Evolutionary conservation across 2,113 vertebrate genomes (phyloP), one percentile per base, ranked within the genome.

Genomic region (Perca flavescens): DNA sequence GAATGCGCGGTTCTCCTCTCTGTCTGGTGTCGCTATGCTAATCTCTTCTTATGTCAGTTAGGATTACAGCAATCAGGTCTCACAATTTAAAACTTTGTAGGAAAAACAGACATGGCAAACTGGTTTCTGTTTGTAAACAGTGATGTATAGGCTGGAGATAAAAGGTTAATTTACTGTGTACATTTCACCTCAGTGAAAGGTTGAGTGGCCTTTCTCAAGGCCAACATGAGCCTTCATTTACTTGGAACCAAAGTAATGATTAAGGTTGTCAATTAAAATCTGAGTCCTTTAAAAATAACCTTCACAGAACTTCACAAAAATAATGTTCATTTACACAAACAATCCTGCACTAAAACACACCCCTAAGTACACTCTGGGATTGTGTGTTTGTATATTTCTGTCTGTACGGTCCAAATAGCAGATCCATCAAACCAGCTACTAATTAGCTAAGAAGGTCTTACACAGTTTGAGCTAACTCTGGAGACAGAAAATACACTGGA

Each of bases 21-120:
- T 75, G 65, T 78, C 62, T 77, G 83, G 31, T 52, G 75, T 34
- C 64, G 34, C 83, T 70, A 28, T 63, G 54, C 75, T 86, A 80
- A 88, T 88, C 80, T 87, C 50, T 82, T 57, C 50, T 61, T 16
- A 40, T 69, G 85, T 87, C 89, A 84, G 49, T 88, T 65, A 88
- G 75, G 78, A 86, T 88, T 91, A 88, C 74, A 69, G 69, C 58
- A 53, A 82, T 86, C 68, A 49, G 56, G 72, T 69, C 40, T 68
- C 60, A 61, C 68, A 10, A 56, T 77, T 86, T 72, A 43, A 86
- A 83, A 82, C 78, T 74, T 69, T 25, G 60, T n/a, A 47, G 71
- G 71, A 67, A 79, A 65, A 81, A 76, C 50, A 71, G 57, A 58
- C 77, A 72, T 49, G 58, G 73, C 70, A 76, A 87, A 81, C 68